These are phyloP conservation scores for Falco columbarius DNA, from an alignment of 2,797 vertebrate species.

Conservation along the genomic window DNA sequence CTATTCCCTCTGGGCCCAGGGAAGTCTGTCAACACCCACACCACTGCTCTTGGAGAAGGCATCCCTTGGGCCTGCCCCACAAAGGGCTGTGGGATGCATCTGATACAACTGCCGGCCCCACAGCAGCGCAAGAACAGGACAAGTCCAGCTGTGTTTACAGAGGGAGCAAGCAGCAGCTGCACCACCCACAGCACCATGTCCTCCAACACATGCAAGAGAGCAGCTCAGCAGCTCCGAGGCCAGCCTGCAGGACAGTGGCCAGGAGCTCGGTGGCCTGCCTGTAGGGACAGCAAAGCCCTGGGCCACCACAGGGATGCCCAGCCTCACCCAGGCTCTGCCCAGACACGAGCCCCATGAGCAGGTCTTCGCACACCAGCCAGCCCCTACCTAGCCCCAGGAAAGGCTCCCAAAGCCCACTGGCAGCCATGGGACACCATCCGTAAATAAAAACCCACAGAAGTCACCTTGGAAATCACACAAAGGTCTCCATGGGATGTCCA, in stretches of 20 bases:
- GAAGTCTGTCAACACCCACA: fast-evolving
- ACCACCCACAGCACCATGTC: fast-evolving
- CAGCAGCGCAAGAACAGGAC: fast-evolving
- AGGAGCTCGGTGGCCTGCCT: not conserved
- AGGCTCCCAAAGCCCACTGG: not conserved
- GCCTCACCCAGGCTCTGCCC: not conserved
- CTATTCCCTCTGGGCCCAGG: not conserved
- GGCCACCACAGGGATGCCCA: not conserved
- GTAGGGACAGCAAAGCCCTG: not conserved
- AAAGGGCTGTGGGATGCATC: not conserved
- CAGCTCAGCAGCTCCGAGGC: fast-evolving
- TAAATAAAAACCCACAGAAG: not conserved
- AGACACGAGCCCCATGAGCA: fast-evolving
- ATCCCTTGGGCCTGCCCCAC: fast-evolving
- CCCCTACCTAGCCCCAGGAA: not conserved
- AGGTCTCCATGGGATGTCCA: not conserved
- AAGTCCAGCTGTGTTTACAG: not conserved
- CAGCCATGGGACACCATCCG: not conserved
- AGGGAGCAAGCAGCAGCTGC: not conserved
- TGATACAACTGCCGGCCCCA: not conserved
- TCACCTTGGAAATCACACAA: conserved; percentile 1
- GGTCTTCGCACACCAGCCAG: not conserved
- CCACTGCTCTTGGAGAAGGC: fast-evolving
- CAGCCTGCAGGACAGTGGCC: not conserved
- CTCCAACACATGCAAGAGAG: not conserved